Evolutionary conservation across 2,888 invertebrate species (phyloP).

Genomic region (Acleris cristana): DNA sequence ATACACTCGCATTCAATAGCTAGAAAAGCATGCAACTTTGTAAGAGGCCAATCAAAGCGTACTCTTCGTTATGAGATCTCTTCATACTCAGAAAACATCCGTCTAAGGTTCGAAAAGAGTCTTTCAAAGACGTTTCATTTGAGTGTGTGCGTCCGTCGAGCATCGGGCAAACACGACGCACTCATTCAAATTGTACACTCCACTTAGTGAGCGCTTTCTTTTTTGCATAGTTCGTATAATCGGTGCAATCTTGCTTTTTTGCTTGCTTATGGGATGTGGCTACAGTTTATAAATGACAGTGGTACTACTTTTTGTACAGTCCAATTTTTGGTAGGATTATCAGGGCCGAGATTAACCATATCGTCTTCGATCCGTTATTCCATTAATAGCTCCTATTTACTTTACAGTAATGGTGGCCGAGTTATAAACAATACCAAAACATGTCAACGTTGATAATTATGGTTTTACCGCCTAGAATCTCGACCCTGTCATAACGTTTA

Average conservation of each 20-base stretch:
- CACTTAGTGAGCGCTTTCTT: conserved; percentile 54
- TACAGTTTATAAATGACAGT: conserved; percentile 4
- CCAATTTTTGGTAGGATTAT: too few relatives aligned
- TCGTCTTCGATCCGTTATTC: too few relatives aligned
- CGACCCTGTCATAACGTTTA: too few relatives aligned
- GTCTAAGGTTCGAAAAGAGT: conserved; percentile 53
- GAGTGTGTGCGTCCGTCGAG: conserved; percentile 66
- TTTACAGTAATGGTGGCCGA: too few relatives aligned
- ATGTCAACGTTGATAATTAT: too few relatives aligned
- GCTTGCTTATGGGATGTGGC: conserved; percentile 35
- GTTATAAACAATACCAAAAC: too few relatives aligned
- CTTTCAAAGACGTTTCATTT: conserved; percentile 69
- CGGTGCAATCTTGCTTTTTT: conserved; percentile 55
- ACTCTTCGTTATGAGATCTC: conserved; percentile 64
- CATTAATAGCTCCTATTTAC: too few relatives aligned
- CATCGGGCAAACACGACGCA: conserved; percentile 74
- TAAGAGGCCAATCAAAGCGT: conserved; percentile 61
- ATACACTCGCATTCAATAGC: conserved; percentile 23
- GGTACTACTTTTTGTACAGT: not conserved
- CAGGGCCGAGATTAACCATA: too few relatives aligned
- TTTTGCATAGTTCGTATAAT: conserved; percentile 63
- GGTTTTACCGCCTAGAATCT: too few relatives aligned
- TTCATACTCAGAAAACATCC: conserved; percentile 32
- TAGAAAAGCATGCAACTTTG: conserved; percentile 42
- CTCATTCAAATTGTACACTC: conserved; percentile 74